phyloP scores from a whole-genome alignment of 2,113 vertebrate species.

The Oxyura jamaicensis region DNA sequence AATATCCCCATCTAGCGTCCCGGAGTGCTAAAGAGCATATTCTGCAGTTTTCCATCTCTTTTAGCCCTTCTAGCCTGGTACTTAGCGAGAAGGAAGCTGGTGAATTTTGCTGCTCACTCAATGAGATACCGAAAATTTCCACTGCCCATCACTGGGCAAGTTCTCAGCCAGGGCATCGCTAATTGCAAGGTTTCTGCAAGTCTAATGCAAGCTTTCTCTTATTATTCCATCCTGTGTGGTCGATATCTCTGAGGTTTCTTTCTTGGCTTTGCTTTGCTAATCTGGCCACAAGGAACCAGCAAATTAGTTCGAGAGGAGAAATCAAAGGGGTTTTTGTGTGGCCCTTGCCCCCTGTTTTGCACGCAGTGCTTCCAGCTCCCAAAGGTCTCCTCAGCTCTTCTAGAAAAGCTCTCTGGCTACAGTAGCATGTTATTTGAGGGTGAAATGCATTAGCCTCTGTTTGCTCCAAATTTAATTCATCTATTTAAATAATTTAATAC shows the following conservation, averaged over 20 bases:
- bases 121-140: background rate
- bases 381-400: background rate
- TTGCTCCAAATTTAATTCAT: constrained; percentile 64
- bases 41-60: background rate
- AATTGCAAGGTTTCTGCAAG: background rate
- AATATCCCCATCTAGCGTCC: constrained; percentile 78
- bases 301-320: constrained; percentile 38
- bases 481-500: constrained; percentile 67
- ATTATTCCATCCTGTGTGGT: background rate
- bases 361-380: background rate
- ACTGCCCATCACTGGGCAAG: background rate
- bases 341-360: background rate
- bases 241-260: background rate
- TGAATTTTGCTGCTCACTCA: background rate
- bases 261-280: constrained; percentile 12
- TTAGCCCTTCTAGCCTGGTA: background rate
- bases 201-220: background rate
- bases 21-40: background rate
- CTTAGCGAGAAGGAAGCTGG: background rate
- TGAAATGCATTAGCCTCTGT: constrained; percentile 58
- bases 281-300: constrained; percentile 1
- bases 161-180: background rate
- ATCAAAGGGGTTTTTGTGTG: background rate
- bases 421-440: constrained; percentile 29
- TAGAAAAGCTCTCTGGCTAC: constrained; percentile 48